phyloP scores from a whole-genome alignment of 2,113 vertebrate species.

The Malaclemys terrapin region DNA sequence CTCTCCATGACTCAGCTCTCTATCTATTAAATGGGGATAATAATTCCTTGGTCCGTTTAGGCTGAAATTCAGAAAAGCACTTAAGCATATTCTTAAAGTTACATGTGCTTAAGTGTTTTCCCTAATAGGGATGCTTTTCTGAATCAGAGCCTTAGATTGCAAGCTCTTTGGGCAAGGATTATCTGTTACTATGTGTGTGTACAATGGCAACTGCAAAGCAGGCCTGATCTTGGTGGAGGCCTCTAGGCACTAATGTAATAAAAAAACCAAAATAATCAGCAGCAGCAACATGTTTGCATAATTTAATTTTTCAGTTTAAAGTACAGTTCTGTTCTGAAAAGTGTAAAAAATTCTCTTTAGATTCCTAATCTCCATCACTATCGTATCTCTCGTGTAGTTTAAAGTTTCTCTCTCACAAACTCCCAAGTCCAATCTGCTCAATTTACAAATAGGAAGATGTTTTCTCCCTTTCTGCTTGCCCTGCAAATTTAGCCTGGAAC shows the following conservation, averaged over 20 bases:
- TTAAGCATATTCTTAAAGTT: background rate
- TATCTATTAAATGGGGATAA: background rate
- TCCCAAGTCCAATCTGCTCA: no score
- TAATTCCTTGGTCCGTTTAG: background rate
- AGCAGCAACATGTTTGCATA: background rate
- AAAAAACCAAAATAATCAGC: background rate
- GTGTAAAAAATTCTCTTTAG: background rate
- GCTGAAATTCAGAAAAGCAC: background rate
- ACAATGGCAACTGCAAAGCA: background rate
- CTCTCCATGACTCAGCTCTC: background rate
- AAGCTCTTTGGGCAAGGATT: no score
- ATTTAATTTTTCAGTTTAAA: background rate
- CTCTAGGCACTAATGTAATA: background rate
- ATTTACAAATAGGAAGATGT: no score
- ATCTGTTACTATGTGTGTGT: background rate
- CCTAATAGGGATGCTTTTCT: no score
- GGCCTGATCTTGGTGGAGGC: background rate
- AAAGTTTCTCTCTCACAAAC: no score
- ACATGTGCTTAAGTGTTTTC: no score
- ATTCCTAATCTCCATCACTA: background rate
- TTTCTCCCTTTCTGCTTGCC: background rate
- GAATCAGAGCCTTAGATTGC: no score
- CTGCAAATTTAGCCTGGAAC: background rate
- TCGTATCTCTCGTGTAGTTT: background rate
- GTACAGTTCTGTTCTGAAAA: background rate